These are phyloP conservation scores for Sepioteuthis lessoniana DNA, from an alignment of 2,888 invertebrate species.

Conservation along the genomic window DNA sequence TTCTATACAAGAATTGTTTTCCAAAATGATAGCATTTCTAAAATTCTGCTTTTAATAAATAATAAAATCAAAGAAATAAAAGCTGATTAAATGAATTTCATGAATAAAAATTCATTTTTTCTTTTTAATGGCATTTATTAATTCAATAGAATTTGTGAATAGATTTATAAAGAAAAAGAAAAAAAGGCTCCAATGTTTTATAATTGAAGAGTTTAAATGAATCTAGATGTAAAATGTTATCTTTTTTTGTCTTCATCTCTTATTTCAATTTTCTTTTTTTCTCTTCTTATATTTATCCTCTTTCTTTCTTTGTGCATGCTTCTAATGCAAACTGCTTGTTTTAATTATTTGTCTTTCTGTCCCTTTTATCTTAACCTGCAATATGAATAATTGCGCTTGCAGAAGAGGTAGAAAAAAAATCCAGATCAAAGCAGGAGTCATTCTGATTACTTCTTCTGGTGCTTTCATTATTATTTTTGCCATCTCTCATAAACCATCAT, in stretches of 20 bases:
- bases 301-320: background rate
- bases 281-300: background rate
- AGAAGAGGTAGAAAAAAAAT: background rate
- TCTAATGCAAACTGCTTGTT: background rate
- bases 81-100: background rate
- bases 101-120: background rate
- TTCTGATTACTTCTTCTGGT: background rate
- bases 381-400: background rate
- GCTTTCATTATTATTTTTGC: background rate
- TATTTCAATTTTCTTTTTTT: background rate
- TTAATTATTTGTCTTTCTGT: background rate
- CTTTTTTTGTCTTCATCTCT: background rate
- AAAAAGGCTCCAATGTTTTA: background rate
- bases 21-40: no score
- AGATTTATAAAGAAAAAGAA: background rate
- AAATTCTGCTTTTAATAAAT: no score
- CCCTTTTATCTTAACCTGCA: background rate
- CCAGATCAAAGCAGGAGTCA: background rate
- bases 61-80: no score
- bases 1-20: no score
- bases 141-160: background rate
- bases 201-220: background rate
- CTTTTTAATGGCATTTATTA: background rate
- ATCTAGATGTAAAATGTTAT: background rate
- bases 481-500: background rate